Conservation (phyloP, 1,140 invertebrate species). For the Carposina sasakii region DNA sequence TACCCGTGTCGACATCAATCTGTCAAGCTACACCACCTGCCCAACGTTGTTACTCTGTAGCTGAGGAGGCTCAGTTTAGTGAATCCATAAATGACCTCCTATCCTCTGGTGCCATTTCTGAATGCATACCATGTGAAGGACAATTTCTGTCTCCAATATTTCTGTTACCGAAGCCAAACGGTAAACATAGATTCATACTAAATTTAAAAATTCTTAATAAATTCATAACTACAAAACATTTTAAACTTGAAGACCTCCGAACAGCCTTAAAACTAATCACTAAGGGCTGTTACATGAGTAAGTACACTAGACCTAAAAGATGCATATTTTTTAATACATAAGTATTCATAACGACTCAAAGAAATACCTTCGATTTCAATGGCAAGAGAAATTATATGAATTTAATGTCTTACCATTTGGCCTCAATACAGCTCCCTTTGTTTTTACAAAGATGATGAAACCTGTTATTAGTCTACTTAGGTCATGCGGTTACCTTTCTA, state of each 20-base stretch:
- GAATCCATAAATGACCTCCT: neutral
- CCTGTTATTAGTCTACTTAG: neutral
- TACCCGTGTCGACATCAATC: neutral
- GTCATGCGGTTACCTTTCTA: neutral
- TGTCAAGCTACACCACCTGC: neutral
- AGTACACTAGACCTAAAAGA: slow-evolving; percentile 5
- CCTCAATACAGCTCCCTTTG: neutral
- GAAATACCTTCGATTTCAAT: slow-evolving; percentile 9
- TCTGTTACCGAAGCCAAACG: slow-evolving; percentile 7
- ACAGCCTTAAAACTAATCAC: slow-evolving; percentile 7
- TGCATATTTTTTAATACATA: slow-evolving; percentile 7
- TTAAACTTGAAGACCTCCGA: slow-evolving; percentile 9
- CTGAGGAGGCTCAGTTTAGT: neutral
- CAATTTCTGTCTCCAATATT: slow-evolving; percentile 9
- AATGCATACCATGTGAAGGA: neutral
- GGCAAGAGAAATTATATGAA: slow-evolving; percentile 5
- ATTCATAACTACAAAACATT: slow-evolving; percentile 1
- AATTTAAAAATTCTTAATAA: slow-evolving; percentile 9
- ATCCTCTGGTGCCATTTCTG: neutral
- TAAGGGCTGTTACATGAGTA: neutral
- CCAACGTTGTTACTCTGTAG: neutral
- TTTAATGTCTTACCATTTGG: slow-evolving; percentile 13
- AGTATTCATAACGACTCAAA: neutral
- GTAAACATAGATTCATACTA: slow-evolving; percentile 4
- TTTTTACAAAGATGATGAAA: slow-evolving; percentile 13